phyloP scores from a whole-genome alignment of 2,113 vertebrate genomes.

The Grammomys surdaster region DNA sequence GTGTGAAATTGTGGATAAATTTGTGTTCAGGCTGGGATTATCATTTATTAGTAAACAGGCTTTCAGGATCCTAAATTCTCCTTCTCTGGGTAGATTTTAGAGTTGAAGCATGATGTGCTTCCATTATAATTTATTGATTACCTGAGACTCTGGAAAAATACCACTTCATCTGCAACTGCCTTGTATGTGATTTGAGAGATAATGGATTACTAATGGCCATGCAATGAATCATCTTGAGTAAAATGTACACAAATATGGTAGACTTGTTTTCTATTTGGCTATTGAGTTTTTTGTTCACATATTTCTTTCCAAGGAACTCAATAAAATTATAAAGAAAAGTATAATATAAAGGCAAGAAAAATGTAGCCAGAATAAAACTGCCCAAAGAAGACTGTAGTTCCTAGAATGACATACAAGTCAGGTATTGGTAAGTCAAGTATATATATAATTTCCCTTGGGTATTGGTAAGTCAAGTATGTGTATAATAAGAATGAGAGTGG shows the following conservation, averaged over 20 bases:
- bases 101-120: background rate
- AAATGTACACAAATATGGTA: background rate
- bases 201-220: background rate
- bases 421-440: background rate
- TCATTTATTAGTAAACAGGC: background rate
- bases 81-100: background rate
- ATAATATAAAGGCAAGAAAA: background rate
- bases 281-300: background rate
- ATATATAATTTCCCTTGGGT: no score
- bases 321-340: background rate
- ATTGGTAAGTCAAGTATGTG: background rate
- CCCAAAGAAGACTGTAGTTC: background rate
- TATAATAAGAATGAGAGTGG: background rate
- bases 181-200: slow-evolving; percentile 41
- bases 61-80: background rate
- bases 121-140: slow-evolving; percentile 33
- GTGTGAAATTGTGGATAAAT: background rate
- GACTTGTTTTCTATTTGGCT: background rate
- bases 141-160: background rate
- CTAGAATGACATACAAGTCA: background rate
- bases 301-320: background rate
- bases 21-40: background rate
- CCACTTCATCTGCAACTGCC: background rate
- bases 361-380: background rate
- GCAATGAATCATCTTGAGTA: slow-evolving; percentile 30